These are phyloP conservation scores for Heliconius congener DNA, from an alignment of 1,140 invertebrate species.

Conservation along the genomic window DNA sequence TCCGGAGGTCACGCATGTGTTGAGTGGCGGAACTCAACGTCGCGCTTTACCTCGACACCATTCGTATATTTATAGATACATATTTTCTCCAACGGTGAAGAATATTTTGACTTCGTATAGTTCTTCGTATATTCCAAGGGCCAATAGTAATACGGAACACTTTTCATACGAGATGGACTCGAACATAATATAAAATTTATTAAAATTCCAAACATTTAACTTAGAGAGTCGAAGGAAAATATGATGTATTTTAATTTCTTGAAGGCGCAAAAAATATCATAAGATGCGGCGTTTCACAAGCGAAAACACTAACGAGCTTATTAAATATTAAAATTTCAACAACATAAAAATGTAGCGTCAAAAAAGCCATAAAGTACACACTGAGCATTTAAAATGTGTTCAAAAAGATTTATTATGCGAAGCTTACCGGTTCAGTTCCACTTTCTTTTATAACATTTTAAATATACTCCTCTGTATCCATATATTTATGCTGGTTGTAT, in stretches of 20 bases:
- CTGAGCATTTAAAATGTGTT: too few species aligned
- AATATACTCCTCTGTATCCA: too few species aligned
- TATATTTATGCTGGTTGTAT: too few species aligned
- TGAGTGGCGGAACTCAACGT: too few species aligned
- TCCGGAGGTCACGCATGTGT: too few species aligned
- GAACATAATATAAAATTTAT: background rate
- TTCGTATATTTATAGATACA: too few species aligned
- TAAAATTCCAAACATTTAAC: background rate
- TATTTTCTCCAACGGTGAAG: too few species aligned
- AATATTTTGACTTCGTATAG: too few species aligned
- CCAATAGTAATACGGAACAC: background rate
- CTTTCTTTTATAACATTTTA: too few species aligned
- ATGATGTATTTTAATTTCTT: background rate
- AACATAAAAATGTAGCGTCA: background rate
- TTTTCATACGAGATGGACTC: background rate
- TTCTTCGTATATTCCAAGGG: background rate
- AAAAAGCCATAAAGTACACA: background rate
- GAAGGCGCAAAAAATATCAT: background rate
- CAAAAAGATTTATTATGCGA: too few species aligned
- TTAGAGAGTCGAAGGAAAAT: background rate
- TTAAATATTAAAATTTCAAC: background rate
- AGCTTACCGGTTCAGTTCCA: too few species aligned
- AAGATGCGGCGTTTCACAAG: background rate
- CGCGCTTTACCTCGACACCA: too few species aligned
- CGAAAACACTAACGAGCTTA: background rate